These are phyloP conservation scores for Colossoma macropomum DNA, from an alignment of 2,113 vertebrate species.

Conservation along the genomic window DNA sequence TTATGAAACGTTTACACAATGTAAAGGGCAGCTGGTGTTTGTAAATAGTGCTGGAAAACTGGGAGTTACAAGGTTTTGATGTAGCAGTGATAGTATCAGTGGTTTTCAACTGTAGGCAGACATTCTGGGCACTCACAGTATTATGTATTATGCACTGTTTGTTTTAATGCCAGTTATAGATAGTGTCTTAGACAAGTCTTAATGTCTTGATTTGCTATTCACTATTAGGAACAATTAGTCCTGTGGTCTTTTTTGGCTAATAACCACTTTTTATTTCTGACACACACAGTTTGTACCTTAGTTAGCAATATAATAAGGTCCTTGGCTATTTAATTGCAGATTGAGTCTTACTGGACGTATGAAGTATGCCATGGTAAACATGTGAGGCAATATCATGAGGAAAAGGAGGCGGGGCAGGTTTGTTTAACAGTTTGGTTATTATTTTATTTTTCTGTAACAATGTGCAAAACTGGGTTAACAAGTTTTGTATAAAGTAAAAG, in stretches of 20 bases:
- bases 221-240: not conserved
- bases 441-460: not conserved
- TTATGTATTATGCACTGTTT: not conserved
- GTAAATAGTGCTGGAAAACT: too few relatives aligned
- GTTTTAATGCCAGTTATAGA: too few relatives aligned
- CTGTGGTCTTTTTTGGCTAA: not conserved
- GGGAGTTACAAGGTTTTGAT: too few relatives aligned
- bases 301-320: not conserved
- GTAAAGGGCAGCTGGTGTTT: too few relatives aligned
- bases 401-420: constrained; percentile 97
- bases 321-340: constrained; percentile 77
- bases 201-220: not conserved
- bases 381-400: constrained; percentile 95
- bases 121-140: too few relatives aligned
- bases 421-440: not conserved
- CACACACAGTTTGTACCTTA: not conserved
- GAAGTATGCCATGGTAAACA: constrained; percentile 98
- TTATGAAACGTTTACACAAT: too few relatives aligned
- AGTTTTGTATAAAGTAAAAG: too few relatives aligned
- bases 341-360: constrained; percentile 98
- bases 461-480: not conserved
- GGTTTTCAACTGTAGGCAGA: too few relatives aligned
- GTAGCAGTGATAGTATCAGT: too few relatives aligned
- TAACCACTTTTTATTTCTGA: not conserved
- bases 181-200: not conserved